phyloP scores from a whole-genome alignment of 2,113 vertebrate species.

The Neodon shergylaensis region DNA sequence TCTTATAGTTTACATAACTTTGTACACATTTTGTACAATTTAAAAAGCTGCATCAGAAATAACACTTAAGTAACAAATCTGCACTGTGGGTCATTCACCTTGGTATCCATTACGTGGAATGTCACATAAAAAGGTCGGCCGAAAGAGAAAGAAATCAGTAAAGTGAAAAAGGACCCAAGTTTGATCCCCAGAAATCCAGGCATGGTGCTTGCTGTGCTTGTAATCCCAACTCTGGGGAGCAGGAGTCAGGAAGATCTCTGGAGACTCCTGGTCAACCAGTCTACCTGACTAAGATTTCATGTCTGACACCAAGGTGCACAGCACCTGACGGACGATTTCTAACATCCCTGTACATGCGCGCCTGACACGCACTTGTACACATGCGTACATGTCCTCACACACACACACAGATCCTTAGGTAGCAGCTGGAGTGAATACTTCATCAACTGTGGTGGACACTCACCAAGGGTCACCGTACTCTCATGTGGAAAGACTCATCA shows the following conservation, averaged over 20 bases:
- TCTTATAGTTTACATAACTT: background rate
- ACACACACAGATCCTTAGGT: background rate
- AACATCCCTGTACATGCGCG: background rate
- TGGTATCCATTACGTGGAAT: background rate
- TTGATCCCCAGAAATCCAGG: background rate
- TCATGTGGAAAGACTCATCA: background rate
- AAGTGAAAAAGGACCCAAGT: background rate
- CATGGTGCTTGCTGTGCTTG: background rate
- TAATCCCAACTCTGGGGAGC: background rate
- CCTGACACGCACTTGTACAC: no score
- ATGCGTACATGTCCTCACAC: background rate
- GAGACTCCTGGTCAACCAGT: background rate
- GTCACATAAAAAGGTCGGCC: background rate
- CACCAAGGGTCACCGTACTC: background rate
- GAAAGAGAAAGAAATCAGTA: background rate
- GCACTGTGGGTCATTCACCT: background rate
- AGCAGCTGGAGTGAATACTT: background rate
- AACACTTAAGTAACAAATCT: slow-evolving; percentile 26
- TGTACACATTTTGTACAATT: background rate
- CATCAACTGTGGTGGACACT: background rate
- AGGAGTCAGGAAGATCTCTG: background rate
- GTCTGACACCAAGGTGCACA: background rate
- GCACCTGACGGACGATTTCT: background rate
- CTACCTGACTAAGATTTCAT: background rate
- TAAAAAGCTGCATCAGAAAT: slow-evolving; percentile 32